Evolutionary conservation across 2,797 vertebrate genomes (phyloP), one percentile per base, ranked within the genome.

Genomic region (Cottoperca gobio): DNA sequence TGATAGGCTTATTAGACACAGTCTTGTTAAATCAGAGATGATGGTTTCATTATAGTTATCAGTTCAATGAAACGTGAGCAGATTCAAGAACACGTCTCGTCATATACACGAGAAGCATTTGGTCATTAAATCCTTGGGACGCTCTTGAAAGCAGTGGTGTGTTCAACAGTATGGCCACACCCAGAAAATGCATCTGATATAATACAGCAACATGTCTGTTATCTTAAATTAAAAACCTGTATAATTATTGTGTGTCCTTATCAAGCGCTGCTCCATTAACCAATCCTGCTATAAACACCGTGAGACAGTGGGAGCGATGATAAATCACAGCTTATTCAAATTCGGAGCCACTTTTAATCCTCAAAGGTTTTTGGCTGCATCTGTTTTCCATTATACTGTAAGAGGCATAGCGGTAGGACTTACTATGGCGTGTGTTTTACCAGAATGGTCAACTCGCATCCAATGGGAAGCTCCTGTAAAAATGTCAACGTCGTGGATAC

Each of bases 371-470:
- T 52, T 4, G 24, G 14, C 16, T 69, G 77, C 89, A 87, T 89
- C 82, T 88, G 91, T 64, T 91, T 77, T 59, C 35, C 78, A 88
- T 91, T 80, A 83, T 0, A 0, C 26, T 53, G 31, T 40, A 37
- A 59, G 43, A 73, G 57, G 85, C 64, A n/a, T 0, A 43, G 73
- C 50, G 17, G 61, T 4, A 26, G 46, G 70, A 59, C 52, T 66
- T 2, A 28, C 59, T 7, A 2, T 16, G 61, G 74, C 66, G 81
- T 55, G 70, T 64, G 83, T 83, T 85, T 81, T 78, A 72, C 54
- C 53, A 66, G 39, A 83, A 48, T 26, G 33, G 42, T 54, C 17
- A 12, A 68, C 33, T 2, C 54, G 46, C 54, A 33, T 70, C 53
- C 73, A 64, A 58, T 3, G 5, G 48, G 76, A 70, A 76, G 79